phyloP scores from a whole-genome alignment of 2,888 invertebrate species.

The Dynastes maya region DNA sequence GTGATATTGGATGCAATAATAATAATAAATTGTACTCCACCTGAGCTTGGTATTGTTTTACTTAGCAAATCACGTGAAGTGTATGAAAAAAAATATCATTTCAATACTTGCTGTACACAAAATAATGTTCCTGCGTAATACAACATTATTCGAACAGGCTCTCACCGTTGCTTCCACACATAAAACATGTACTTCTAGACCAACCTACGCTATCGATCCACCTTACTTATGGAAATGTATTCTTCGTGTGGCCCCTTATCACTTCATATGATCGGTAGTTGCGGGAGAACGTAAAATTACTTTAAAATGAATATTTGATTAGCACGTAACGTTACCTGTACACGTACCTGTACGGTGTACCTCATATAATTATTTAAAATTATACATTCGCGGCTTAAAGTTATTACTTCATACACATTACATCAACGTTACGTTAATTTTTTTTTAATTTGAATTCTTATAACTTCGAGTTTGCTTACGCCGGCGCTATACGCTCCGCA shows the following conservation, averaged over 20 bases:
- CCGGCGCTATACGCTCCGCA: too few species aligned
- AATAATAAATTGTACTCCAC: too few species aligned
- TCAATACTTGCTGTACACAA: too few species aligned
- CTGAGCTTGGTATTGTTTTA: too few species aligned
- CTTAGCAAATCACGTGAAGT: too few species aligned
- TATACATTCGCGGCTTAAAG: background rate
- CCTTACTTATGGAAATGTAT: constrained; percentile 40
- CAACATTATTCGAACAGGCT: too few species aligned
- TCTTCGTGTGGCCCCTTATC: constrained; percentile 33
- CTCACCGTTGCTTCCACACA: too few species aligned
- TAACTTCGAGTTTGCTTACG: too few species aligned
- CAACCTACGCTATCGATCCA: constrained; percentile 29
- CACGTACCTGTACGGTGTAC: background rate
- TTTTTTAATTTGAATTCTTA: too few species aligned
- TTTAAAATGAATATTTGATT: constrained; percentile 34
- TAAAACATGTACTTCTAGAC: background rate
- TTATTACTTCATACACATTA: background rate
- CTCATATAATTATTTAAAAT: constrained; percentile 18
- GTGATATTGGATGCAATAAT: too few species aligned
- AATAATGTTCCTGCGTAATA: too few species aligned
- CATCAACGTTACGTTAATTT: background rate
- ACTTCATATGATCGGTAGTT: constrained; percentile 20
- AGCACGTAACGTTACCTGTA: constrained; percentile 14
- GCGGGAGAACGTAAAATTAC: constrained; percentile 41
- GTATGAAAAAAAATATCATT: too few species aligned